These are phyloP conservation scores for Hofmannophila pseudospretella DNA, from an alignment of 2,888 invertebrate species.

Conservation along the genomic window DNA sequence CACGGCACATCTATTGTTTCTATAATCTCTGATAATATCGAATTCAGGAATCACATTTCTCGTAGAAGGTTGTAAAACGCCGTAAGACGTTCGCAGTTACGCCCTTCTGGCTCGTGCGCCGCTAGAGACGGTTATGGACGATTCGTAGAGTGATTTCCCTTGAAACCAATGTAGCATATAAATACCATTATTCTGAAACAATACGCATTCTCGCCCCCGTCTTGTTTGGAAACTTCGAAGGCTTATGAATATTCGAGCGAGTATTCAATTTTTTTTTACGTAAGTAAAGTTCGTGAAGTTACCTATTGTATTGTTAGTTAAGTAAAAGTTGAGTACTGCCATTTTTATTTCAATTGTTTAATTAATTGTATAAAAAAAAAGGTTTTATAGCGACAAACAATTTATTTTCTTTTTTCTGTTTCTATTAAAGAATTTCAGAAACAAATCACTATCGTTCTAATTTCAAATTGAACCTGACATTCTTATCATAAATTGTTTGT, in stretches of 20 bases:
- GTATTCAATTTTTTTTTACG: conserved; percentile 6
- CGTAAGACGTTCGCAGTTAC: conserved; percentile 23
- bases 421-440: too few relatives aligned
- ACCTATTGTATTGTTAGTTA: too few relatives aligned
- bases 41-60: conserved; percentile 39
- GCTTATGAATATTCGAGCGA: conserved; percentile 41
- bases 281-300: too few relatives aligned
- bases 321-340: too few relatives aligned
- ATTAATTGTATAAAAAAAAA: too few relatives aligned
- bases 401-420: too few relatives aligned
- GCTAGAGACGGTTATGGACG: conserved; percentile 62
- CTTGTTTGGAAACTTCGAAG: conserved; percentile 49
- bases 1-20: too few relatives aligned
- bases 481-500: too few relatives aligned
- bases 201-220: conserved; percentile 59
- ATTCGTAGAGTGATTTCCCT: conserved; percentile 74
- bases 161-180: conserved; percentile 77
- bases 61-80: conserved; percentile 36
- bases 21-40: conserved; percentile 26
- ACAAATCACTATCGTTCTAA: too few relatives aligned
- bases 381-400: too few relatives aligned
- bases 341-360: too few relatives aligned
- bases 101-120: conserved; percentile 8
- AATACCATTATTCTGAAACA: conserved; percentile 76
- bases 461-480: too few relatives aligned